Percentiles rank a stretch among this genome's conserved stretches.
phyloP scores from a whole-genome alignment of 2,797 vertebrate species.

The Sebastes jordani region DNA sequence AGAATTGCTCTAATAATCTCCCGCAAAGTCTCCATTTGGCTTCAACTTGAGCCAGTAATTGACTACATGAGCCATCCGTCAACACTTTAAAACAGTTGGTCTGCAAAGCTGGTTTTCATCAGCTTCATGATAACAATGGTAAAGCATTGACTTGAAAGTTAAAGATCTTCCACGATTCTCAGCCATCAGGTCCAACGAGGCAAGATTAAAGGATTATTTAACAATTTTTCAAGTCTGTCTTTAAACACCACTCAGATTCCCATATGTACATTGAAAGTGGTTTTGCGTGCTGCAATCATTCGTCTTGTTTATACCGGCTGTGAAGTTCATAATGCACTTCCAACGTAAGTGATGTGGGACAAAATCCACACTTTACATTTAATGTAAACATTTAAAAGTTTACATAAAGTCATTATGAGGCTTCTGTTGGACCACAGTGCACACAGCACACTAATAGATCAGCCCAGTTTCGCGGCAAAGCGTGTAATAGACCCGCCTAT shows the following conservation, averaged over 20 bases:
- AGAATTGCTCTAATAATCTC: not conserved
- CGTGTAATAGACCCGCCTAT: too few relatives aligned
- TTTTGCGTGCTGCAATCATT: not conserved
- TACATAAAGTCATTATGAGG: not conserved
- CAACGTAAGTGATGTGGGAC: not conserved
- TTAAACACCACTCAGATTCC: not conserved
- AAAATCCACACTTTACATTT: not conserved
- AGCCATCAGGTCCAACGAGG: not conserved
- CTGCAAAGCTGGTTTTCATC: not conserved
- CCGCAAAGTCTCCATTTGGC: not conserved
- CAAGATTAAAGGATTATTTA: not conserved
- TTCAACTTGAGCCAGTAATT: not conserved
- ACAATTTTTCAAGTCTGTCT: not conserved
- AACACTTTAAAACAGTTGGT: not conserved
- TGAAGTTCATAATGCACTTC: not conserved
- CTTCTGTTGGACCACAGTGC: not conserved
- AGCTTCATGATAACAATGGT: not conserved
- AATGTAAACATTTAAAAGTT: not conserved
- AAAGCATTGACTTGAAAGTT: not conserved
- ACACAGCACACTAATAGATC: not conserved
- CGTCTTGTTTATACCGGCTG: not conserved
- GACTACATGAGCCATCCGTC: not conserved
- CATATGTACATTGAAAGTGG: not conserved
- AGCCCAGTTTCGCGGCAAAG: too few relatives aligned
- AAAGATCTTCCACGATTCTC: not conserved